These are phyloP conservation scores for Galaxias olidus DNA, from an alignment of 2,797 vertebrate genomes.

Conservation along the genomic window DNA sequence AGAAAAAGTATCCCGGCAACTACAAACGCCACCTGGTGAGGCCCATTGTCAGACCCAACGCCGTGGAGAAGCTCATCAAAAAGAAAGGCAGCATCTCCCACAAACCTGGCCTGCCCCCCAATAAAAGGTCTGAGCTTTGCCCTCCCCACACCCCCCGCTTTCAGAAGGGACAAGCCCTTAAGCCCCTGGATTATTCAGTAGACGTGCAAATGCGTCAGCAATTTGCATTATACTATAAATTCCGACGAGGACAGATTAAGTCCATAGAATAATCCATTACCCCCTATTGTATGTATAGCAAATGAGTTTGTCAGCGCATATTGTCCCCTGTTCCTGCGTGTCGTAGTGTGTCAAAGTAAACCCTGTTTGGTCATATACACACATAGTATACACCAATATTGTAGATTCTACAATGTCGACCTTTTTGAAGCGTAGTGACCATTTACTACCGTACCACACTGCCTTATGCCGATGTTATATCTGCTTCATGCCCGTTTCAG, in stretches of 20 bases:
- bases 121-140: slow-evolving; percentile 81
- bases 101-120: slow-evolving; percentile 82
- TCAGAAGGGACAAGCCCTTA: background rate
- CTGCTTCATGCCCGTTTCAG: slow-evolving; percentile 62
- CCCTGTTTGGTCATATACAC: too few relatives aligned
- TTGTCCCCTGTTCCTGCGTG: background rate
- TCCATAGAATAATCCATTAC: slow-evolving; percentile 8
- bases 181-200: background rate
- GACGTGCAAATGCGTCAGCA: background rate
- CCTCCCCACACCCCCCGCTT: background rate
- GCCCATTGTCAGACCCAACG: slow-evolving; percentile 91
- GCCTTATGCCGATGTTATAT: background rate
- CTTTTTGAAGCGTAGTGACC: background rate
- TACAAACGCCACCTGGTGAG: slow-evolving; percentile 93
- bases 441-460: background rate
- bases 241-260: background rate
- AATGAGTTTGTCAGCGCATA: background rate
- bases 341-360: too few relatives aligned
- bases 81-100: slow-evolving; percentile 87
- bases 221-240: background rate
- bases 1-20: slow-evolving; percentile 95
- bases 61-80: slow-evolving; percentile 97
- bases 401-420: too few relatives aligned
- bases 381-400: too few relatives aligned
- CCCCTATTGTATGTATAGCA: background rate